These are phyloP conservation scores for Rhyacichthys aspro DNA, from an alignment of 2,797 vertebrate genomes.

Conservation along the genomic window DNA sequence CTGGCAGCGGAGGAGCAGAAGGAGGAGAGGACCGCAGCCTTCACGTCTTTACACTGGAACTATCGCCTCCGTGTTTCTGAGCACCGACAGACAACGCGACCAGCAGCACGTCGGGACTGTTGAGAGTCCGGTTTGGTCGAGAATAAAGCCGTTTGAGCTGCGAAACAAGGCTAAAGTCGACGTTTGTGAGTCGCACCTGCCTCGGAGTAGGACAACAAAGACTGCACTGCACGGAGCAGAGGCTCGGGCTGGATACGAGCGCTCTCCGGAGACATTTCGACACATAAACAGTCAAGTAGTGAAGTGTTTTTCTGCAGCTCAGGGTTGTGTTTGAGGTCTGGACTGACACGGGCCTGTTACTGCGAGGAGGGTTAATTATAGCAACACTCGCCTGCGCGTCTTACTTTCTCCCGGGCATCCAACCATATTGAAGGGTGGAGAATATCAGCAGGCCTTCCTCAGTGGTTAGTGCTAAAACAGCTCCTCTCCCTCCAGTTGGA, in stretches of 20 bases:
- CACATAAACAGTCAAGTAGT: background rate
- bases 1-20: constrained; percentile 29
- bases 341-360: constrained; percentile 22
- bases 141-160: background rate
- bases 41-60: background rate
- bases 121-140: background rate
- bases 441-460: constrained; percentile 11
- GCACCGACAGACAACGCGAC: background rate
- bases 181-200: constrained; percentile 60
- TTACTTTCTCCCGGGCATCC: constrained; percentile 11
- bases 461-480: constrained; percentile 7
- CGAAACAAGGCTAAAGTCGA: background rate
- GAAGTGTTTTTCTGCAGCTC: constrained; percentile 10
- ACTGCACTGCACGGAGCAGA: background rate
- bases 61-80: background rate
- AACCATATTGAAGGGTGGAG: constrained; percentile 3
- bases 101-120: background rate
- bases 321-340: constrained; percentile 5
- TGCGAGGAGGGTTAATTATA: constrained; percentile 47
- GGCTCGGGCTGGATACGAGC: background rate
- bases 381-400: constrained; percentile 27
- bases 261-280: background rate
- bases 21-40: constrained; percentile 18
- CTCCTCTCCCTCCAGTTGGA: constrained; percentile 19
- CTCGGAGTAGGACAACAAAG: constrained; percentile 58